Evolutionary conservation across 2,888 invertebrate species (phyloP).

Genomic region (Tenthredo mesomela): DNA sequence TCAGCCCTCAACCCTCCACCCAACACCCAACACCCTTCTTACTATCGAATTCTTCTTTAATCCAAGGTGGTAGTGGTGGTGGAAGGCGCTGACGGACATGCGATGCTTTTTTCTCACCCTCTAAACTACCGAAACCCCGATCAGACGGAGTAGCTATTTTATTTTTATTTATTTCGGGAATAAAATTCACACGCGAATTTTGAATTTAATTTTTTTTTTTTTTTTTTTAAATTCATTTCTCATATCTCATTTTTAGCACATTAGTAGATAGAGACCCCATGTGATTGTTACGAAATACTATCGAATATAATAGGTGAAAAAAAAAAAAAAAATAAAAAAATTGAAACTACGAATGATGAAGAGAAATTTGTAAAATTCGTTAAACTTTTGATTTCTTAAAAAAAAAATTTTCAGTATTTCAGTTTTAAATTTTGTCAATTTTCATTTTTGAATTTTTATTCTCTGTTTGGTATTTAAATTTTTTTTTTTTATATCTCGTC

Average conservation of each 20-base stretch:
- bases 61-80: not conserved
- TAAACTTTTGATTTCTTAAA: too few species aligned
- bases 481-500: too few species aligned
- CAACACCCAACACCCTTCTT: not conserved
- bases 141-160: not conserved
- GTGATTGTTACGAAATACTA: not conserved
- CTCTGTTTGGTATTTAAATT: too few species aligned
- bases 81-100: constrained; percentile 37
- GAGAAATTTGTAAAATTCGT: too few species aligned
- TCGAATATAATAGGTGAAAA: too few species aligned
- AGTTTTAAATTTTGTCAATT: too few species aligned
- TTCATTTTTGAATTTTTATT: too few species aligned
- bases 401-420: too few species aligned
- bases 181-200: not conserved
- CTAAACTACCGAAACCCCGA: constrained; percentile 1
- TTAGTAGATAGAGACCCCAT: too few species aligned
- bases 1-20: too few species aligned
- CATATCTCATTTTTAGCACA: not conserved
- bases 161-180: not conserved
- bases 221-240: not conserved
- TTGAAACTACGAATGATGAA: too few species aligned
- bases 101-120: constrained; percentile 39
- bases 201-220: not conserved
- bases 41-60: constrained; percentile 47
- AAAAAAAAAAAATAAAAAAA: too few species aligned